Conservation (phyloP, 64 coral and sea anemone genomes). For the Porites lutea region DNA sequence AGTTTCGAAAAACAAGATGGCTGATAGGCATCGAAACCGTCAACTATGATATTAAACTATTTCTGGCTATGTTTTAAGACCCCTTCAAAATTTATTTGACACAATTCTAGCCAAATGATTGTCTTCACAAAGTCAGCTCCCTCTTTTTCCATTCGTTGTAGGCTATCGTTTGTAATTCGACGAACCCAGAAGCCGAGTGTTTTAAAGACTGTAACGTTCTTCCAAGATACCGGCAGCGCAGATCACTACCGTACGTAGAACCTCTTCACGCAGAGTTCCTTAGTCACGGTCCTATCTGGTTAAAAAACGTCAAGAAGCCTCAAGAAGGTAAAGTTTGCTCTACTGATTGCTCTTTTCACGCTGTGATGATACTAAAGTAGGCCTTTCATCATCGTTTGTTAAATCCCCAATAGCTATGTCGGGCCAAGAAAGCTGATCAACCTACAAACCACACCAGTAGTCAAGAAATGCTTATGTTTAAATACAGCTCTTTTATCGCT, state of each 20-base stretch:
- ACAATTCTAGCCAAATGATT: too few species aligned
- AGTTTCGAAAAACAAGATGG: too few species aligned
- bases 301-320: background rate
- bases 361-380: background rate
- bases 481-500: too few species aligned
- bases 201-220: constrained; percentile 54
- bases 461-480: too few species aligned
- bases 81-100: too few species aligned
- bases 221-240: constrained; percentile 21
- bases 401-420: too few species aligned
- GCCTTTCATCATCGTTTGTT: too few species aligned
- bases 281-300: constrained; percentile 56
- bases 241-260: constrained; percentile 7
- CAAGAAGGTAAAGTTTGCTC: background rate
- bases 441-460: too few species aligned
- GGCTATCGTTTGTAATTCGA: constrained; percentile 60
- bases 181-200: constrained; percentile 58
- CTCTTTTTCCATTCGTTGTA: background rate
- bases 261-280: constrained; percentile 58
- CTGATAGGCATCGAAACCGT: too few species aligned
- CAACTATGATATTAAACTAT: too few species aligned
- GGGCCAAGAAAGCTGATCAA: too few species aligned
- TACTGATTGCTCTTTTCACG: background rate
- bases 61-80: too few species aligned
- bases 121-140: background rate